These are phyloP conservation scores for Ischnus inquisitorius DNA, from an alignment of 2,888 invertebrate species.

Conservation along the genomic window DNA sequence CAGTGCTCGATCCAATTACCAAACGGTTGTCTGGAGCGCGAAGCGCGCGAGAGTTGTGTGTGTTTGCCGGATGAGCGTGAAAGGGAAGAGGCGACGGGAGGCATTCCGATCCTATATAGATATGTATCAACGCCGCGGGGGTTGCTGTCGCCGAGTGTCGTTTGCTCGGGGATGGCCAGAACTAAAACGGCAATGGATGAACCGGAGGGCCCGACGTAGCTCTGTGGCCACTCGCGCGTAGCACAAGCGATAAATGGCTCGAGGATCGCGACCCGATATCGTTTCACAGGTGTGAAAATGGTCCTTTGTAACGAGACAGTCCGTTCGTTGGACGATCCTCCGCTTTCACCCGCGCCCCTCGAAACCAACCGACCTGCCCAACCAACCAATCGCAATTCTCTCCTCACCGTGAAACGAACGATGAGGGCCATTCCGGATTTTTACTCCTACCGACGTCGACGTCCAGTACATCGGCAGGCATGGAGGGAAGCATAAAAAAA, in stretches of 20 bases:
- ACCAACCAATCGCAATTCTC: conserved; percentile 8
- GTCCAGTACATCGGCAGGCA: conserved; percentile 18
- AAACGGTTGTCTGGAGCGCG: conserved; percentile 68
- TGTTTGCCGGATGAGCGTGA: conserved; percentile 53
- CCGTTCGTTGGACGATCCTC: conserved; percentile 40
- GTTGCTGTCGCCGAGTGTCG: conserved; percentile 19
- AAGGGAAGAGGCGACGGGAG: conserved; percentile 30
- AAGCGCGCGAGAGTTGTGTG: conserved; percentile 25
- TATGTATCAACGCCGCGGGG: conserved; percentile 5
- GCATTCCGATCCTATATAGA: conserved; percentile 16
- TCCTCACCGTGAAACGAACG: conserved; percentile 31
- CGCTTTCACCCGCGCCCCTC: background rate
- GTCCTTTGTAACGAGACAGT: conserved; percentile 51
- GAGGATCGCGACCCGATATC: conserved; percentile 64
- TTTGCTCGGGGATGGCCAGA: background rate
- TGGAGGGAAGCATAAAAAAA: conserved; percentile 22
- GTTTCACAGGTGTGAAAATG: conserved; percentile 68
- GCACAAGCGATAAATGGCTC: conserved; percentile 56
- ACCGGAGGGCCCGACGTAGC: background rate
- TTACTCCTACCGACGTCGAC: conserved; percentile 8
- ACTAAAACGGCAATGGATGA: background rate
- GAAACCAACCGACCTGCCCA: background rate
- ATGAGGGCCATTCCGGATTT: conserved; percentile 18
- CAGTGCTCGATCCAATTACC: conserved; percentile 76
- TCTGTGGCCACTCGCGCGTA: conserved; percentile 23